Base-by-base conservation (phyloP, 2,888 invertebrate genomes). In the Hirtodrosophila histrioides region DNA sequence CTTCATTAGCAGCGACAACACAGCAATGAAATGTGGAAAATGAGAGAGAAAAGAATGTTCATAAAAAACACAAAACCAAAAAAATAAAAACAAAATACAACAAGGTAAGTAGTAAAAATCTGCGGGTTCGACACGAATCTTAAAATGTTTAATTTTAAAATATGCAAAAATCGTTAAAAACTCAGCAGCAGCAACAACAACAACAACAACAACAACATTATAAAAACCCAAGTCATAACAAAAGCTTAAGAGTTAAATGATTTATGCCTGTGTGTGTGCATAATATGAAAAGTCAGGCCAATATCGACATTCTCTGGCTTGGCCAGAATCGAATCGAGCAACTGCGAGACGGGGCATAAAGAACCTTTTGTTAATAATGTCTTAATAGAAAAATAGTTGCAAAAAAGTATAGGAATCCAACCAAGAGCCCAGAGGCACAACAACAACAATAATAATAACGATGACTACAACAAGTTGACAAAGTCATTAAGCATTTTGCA, bases 81-180 rank as follows among this genome's bases (percentile, higher is more conserved):
- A 17, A 41, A 53, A 58, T 24, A 54, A 45, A 70, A 48, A 35
- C 23, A 45, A 75, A 58, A 41, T 46, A 48, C 61, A 76, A 79
- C 58, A 65, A 76, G 77, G 37, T 68, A 75, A 49, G 83, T 73
- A 68, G 77, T 79, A 73, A 80, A 74, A 58, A 68, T 70, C 88
- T 82, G 86, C 82, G 88, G 88, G 83, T 53, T 85, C 69, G 67
- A 83, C 69, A 76, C 76, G 66, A 85, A 78, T 61, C 62, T 67
- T 45, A 53, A 68, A 78, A 81, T 65, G 65, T 72, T 78, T 57
- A 51, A 76, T 49, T 70, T 77, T 63, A 78, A 86, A 78, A 69
- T 87, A 83, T 87, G 87, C 86, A 64, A 75, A 87, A 82, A 83
- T 64, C 86, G 67, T 81, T 33, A 77, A 71, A 79, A 82, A 48